Evolutionary conservation across 2,888 invertebrate species (phyloP), one percentile per base, ranked within the genome.

Genomic region (Junonia oenone): DNA sequence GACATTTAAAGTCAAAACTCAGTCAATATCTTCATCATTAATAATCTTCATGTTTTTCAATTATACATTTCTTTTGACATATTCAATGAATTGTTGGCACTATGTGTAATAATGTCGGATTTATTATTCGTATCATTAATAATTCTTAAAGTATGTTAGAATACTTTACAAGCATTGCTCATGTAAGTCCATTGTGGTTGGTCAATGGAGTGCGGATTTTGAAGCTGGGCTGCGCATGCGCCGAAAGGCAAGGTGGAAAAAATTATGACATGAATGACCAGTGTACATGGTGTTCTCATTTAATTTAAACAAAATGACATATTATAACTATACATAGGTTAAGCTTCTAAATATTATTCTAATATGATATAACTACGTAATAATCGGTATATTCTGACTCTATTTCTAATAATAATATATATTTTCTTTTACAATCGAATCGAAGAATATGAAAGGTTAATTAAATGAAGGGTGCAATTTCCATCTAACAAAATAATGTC

Each of bases 231-330:
- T 74, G 73, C 75, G 64, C 70, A 73, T 67, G 67, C 63, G 57
- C 56, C 58, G 59, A 50, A 58, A 64, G 73, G 74, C 75, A 80
- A 78, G 80, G 73, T 78, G 79, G 76, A 81, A 84, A 85, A 82
- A 81, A 77, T 4, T 40, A 68, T 75, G 73, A 76, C 78, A 75
- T 78, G 77, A 84, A 83, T 85, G 85, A 82, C 83, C 83, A 72
- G 73, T 75, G n/a, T 73, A 84, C 68, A 76, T 70, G 75, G 13
- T 71, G 80, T 59, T 59, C n/a, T n/a, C n/a, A n/a, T n/a, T n/a
- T n/a, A n/a, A n/a, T n/a, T n/a, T n/a, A n/a, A n/a, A n/a, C n/a
- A n/a, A n/a, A n/a, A n/a, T n/a, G n/a, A n/a, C n/a, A n/a, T n/a
- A n/a, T n/a, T n/a, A n/a, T n/a, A n/a, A n/a, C n/a, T n/a, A n/a